Conservation (phyloP, 2,797 vertebrate genomes). For the Artibeus lituratus region DNA sequence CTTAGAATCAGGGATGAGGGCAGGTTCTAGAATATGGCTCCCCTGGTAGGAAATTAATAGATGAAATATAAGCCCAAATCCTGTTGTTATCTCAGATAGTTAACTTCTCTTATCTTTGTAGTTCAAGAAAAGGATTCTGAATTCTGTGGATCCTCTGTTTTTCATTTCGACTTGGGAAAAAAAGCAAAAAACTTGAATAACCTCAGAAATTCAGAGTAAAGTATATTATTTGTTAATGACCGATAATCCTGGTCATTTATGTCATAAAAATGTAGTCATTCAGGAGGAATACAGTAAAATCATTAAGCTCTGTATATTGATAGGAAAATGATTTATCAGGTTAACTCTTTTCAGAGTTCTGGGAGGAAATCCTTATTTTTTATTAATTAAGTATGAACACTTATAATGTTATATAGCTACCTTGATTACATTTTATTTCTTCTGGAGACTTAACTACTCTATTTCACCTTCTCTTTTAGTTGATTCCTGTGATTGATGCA, state of each 20-base stretch:
- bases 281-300: neutral
- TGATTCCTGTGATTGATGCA: constrained; percentile 88
- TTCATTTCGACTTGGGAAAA: neutral
- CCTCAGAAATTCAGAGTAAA: neutral
- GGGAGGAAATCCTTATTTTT: neutral
- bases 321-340: neutral
- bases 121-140: neutral
- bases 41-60: neutral
- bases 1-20: neutral
- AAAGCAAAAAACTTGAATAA: neutral
- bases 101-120: neutral
- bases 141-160: neutral
- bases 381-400: neutral
- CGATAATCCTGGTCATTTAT: neutral
- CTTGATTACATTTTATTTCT: constrained; percentile 7
- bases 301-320: constrained; percentile 1
- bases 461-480: constrained; percentile 81
- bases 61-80: neutral
- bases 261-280: neutral
- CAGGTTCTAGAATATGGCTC: neutral
- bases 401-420: neutral
- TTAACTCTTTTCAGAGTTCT: neutral
- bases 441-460: neutral
- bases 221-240: neutral
- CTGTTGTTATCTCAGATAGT: neutral